A percentile compares a stretch with the other conserved stretches of the same genome.
Evolutionary conservation across 2,888 invertebrate species (phyloP).

Genomic region (Brenthis hecate): DNA sequence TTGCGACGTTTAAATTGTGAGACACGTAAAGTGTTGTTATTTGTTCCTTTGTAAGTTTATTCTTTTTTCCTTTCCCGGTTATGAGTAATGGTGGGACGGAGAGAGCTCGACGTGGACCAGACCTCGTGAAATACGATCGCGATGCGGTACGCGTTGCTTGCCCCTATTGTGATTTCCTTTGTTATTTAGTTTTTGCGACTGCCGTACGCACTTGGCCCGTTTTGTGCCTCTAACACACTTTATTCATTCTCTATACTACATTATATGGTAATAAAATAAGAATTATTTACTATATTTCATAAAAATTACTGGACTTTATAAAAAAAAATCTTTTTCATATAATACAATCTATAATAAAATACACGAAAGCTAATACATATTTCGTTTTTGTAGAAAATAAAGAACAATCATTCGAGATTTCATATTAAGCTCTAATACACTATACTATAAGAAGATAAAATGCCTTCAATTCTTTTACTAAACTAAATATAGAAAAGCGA

Average conservation of each 20-base stretch:
- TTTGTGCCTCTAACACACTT: neutral
- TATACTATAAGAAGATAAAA: conserved; percentile 12
- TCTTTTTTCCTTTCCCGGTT: conserved; percentile 65
- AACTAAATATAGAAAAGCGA: conserved; percentile 28
- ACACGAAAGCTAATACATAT: conserved; percentile 6
- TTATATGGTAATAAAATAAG: no score
- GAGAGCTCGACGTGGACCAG: conserved; percentile 58
- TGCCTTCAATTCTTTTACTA: conserved; percentile 16
- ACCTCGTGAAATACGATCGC: conserved; percentile 61
- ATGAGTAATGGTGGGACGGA: conserved; percentile 68
- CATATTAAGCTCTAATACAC: conserved; percentile 23
- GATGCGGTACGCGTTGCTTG: conserved; percentile 52
- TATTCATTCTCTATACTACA: neutral
- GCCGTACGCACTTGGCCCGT: neutral
- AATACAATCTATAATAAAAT: neutral
- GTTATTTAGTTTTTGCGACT: conserved; percentile 18
- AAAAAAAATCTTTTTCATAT: no score
- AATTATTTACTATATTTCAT: no score
- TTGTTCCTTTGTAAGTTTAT: conserved; percentile 72
- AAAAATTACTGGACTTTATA: no score
- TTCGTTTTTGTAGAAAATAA: conserved; percentile 14
- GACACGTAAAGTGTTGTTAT: conserved; percentile 75
- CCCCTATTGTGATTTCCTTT: conserved; percentile 50
- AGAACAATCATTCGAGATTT: conserved; percentile 18
- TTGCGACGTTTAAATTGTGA: conserved; percentile 71